phyloP scores from a whole-genome alignment of 2,888 invertebrate species.

The Drosophila algonquin region DNA sequence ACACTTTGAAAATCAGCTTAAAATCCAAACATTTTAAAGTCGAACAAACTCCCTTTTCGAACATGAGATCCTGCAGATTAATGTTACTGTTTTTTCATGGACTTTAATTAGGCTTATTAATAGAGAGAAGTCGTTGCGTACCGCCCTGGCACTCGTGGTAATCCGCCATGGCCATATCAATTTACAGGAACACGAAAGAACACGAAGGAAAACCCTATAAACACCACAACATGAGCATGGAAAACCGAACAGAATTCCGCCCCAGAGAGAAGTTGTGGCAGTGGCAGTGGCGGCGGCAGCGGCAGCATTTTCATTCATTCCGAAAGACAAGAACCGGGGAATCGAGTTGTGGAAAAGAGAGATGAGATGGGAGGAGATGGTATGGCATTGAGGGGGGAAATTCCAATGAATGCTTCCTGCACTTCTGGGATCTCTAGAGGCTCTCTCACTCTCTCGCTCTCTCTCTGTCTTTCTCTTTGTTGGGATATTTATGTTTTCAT shows the following conservation, averaged over 20 bases:
- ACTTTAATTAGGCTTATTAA: slow-evolving; percentile 58
- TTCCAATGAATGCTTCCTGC: slow-evolving; percentile 34
- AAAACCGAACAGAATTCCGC: slow-evolving; percentile 20
- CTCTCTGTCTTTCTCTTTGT: slow-evolving; percentile 30
- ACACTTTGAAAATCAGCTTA: neutral
- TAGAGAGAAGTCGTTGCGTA: slow-evolving; percentile 15
- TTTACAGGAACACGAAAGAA: slow-evolving; percentile 58
- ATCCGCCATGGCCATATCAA: slow-evolving; percentile 68
- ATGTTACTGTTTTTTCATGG: slow-evolving; percentile 18
- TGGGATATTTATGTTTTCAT: slow-evolving; percentile 80
- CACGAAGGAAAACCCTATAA: slow-evolving; percentile 36
- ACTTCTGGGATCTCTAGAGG: slow-evolving; percentile 49
- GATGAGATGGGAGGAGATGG: neutral
- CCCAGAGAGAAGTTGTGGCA: slow-evolving; percentile 17
- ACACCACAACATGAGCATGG: slow-evolving; percentile 25
- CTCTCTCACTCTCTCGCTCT: slow-evolving; percentile 41
- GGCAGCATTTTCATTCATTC: slow-evolving; percentile 72
- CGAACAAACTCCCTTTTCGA: neutral
- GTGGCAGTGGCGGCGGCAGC: slow-evolving; percentile 43
- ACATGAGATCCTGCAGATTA: slow-evolving; percentile 6
- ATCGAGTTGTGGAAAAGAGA: slow-evolving; percentile 28
- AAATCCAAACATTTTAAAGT: neutral
- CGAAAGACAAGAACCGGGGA: slow-evolving; percentile 35
- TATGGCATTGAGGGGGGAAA: slow-evolving; percentile 11
- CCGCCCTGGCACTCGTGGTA: slow-evolving; percentile 47